Percentiles rank a stretch among this genome's conserved stretches.
phyloP scores from a whole-genome alignment of 2,797 vertebrate genomes.

The Betta splendens region DNA sequence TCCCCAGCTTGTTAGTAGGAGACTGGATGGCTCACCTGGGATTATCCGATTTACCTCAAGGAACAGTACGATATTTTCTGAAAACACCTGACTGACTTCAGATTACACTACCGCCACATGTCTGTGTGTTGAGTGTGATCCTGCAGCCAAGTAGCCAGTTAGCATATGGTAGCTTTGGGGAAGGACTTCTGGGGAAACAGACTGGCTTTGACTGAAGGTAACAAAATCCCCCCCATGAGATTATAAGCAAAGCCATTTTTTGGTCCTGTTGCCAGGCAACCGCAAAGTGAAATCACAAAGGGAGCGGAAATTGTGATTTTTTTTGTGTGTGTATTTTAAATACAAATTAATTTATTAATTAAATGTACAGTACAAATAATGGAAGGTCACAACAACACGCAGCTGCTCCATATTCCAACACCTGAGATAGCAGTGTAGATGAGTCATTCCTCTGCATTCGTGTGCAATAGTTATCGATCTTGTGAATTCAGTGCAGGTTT shows the following conservation, averaged over 20 bases:
- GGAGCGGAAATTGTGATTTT: not conserved
- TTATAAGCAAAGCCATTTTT: no score
- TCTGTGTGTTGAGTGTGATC: not conserved
- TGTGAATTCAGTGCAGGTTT: slow-evolving; percentile 12
- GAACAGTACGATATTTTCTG: no score
- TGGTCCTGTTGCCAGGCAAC: not conserved
- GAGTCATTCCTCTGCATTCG: slow-evolving; percentile 1
- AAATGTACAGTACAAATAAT: not conserved
- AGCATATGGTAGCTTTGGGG: no score
- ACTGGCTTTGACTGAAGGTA: not conserved
- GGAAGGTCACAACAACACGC: not conserved
- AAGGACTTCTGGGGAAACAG: no score
- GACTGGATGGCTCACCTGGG: not conserved
- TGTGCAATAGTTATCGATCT: slow-evolving; percentile 2
- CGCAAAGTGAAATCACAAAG: not conserved
- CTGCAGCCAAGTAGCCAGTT: not conserved
- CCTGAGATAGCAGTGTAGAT: no score
- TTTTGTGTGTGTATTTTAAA: not conserved
- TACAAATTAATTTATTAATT: not conserved
- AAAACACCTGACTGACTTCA: no score
- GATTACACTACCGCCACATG: no score
- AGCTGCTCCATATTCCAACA: not conserved
- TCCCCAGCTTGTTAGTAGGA: not conserved
- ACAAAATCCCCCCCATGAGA: not conserved
- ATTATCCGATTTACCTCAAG: not conserved